Conservation (phyloP, 2,888 invertebrate genomes). For the Euplexia lucipara region DNA sequence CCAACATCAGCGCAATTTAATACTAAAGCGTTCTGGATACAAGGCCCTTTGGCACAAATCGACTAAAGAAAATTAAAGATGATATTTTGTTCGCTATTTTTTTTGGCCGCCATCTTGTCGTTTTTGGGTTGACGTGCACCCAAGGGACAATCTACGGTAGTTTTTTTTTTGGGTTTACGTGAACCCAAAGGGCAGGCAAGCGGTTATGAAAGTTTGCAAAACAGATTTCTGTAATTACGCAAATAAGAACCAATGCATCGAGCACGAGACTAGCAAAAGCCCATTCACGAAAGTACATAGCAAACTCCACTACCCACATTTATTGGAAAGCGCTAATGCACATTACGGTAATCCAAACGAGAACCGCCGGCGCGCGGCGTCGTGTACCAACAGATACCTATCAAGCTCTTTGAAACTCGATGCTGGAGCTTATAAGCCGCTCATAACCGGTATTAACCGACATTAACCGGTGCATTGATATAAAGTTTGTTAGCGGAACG, state of each 20-base stretch:
- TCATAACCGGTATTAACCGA: conserved; percentile 48
- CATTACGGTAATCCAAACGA: conserved; percentile 50
- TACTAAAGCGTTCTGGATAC: no score
- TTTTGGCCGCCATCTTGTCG: no score
- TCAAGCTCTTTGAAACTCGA: conserved; percentile 60
- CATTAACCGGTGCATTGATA: conserved; percentile 57
- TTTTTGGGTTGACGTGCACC: no score
- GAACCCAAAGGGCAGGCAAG: no score
- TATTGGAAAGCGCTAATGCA: conserved; percentile 50
- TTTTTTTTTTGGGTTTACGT: no score
- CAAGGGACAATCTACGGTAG: no score
- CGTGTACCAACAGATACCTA: conserved; percentile 38
- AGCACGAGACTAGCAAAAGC: conserved; percentile 2
- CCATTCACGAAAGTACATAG: conserved; percentile 15
- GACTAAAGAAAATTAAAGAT: no score
- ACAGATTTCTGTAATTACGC: no score
- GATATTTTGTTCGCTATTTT: no score
- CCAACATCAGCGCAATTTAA: no score
- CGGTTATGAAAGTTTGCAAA: no score
- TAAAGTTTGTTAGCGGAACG: conserved; percentile 57
- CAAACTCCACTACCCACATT: conserved; percentile 25
- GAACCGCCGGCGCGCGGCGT: conserved; percentile 10
- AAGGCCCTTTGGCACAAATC: no score
- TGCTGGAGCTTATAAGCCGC: conserved; percentile 58
- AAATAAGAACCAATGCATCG: not conserved